Conservation (phyloP, 92 coral and sea anemone species). For the Porites cylindrica region DNA sequence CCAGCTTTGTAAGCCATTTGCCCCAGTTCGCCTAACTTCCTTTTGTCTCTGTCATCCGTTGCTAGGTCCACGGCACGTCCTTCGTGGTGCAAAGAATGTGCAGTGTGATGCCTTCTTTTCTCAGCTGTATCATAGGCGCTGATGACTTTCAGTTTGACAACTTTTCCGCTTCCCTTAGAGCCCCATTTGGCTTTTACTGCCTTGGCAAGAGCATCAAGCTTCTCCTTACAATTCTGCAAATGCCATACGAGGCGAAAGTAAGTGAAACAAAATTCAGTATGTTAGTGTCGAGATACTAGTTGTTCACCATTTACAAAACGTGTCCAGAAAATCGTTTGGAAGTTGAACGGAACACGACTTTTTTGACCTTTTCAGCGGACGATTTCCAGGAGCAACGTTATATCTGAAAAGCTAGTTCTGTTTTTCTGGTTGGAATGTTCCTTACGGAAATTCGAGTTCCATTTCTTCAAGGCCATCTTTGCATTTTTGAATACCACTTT, state of each 20-base stretch:
- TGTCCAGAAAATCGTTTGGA: too few relatives aligned
- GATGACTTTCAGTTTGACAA: conserved; percentile 73
- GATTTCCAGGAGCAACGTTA: background rate
- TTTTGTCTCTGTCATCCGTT: conserved; percentile 68
- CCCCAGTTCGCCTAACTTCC: conserved; percentile 71
- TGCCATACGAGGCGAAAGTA: background rate
- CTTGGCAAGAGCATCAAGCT: conserved; percentile 53
- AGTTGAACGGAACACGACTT: too few relatives aligned
- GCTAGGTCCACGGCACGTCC: conserved; percentile 88
- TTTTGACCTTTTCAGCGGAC: too few relatives aligned
- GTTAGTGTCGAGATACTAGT: too few relatives aligned
- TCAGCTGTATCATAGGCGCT: conserved; percentile 70
- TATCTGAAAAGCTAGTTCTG: background rate
- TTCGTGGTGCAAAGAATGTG: conserved; percentile 71
- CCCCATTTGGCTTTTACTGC: conserved; percentile 66
- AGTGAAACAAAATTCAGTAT: too few relatives aligned
- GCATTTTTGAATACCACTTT: too few relatives aligned
- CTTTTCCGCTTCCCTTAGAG: conserved; percentile 1
- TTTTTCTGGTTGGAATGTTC: background rate
- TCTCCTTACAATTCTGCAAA: conserved; percentile 72
- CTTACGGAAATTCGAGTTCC: too few relatives aligned
- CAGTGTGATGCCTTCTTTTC: conserved; percentile 42
- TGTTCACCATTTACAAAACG: too few relatives aligned
- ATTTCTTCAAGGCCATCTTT: too few relatives aligned
- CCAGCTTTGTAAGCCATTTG: conserved; percentile 82